Conservation (phyloP, 1,140 invertebrate species). For the Papilio polyxenes region DNA sequence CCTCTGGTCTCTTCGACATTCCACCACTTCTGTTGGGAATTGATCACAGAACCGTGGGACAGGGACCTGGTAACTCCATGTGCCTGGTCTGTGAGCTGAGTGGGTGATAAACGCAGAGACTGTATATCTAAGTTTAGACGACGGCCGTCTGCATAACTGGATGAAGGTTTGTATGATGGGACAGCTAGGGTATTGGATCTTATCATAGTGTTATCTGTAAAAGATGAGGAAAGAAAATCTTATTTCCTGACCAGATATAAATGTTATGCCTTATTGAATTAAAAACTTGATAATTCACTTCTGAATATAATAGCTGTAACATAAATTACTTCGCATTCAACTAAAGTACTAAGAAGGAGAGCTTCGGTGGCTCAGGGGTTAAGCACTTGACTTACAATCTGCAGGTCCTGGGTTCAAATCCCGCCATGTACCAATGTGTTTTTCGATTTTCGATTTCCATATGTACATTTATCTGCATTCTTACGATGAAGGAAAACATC, state of each 20-base stretch:
- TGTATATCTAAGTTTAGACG: conserved; percentile 70
- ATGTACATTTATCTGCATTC: no score
- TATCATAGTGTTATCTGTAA: conserved; percentile 78
- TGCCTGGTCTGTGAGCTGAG: conserved; percentile 67
- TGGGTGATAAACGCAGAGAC: conserved; percentile 69
- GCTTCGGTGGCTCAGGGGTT: no score
- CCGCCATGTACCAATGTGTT: no score
- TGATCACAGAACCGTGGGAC: conserved; percentile 77
- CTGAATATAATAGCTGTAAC: no score
- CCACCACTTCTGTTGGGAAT: conserved; percentile 73
- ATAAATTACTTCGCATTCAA: background rate
- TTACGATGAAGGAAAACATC: no score
- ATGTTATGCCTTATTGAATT: no score
- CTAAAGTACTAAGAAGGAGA: no score
- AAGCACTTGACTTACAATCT: no score
- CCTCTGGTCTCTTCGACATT: conserved; percentile 66
- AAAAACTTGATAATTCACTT: no score
- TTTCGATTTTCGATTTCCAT: no score
- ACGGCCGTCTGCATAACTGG: conserved; percentile 65
- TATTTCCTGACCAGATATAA: no score
- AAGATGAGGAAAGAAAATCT: background rate
- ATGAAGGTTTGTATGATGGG: conserved; percentile 73
- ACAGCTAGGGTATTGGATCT: conserved; percentile 83
- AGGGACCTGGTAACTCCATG: conserved; percentile 76
- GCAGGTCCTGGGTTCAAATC: no score